Evolutionary conservation across 2,888 invertebrate species (phyloP).

Genomic region (Cecidostiba fungosa): DNA sequence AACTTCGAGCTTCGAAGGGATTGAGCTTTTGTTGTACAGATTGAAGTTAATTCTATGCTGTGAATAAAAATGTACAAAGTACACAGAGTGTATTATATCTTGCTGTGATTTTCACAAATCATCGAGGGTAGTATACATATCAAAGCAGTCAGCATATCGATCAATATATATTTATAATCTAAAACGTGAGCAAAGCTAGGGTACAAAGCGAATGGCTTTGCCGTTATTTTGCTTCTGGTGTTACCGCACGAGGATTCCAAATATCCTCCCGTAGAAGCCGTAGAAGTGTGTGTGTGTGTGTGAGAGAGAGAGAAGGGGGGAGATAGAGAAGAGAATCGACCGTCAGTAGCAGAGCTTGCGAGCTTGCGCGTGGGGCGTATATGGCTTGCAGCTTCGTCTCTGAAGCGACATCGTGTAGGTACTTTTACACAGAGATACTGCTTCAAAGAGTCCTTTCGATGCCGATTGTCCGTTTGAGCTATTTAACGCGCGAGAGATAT

Average conservation of each 20-base stretch:
- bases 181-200: not conserved
- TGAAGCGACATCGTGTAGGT: no score
- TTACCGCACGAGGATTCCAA: slow-evolving; percentile 24
- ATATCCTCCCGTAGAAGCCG: slow-evolving; percentile 28
- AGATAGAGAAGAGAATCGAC: slow-evolving; percentile 3
- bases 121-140: not conserved
- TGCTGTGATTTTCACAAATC: no score
- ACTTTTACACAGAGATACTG: not conserved
- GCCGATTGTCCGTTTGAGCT: slow-evolving; percentile 13
- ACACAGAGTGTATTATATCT: no score
- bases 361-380: not conserved
- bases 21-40: slow-evolving; percentile 73
- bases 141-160: not conserved
- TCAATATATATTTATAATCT: not conserved
- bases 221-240: slow-evolving; percentile 38
- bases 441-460: slow-evolving; percentile 12
- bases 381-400: not conserved
- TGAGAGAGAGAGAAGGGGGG: not conserved
- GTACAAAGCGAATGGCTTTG: slow-evolving; percentile 27
- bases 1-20: slow-evolving; percentile 85
- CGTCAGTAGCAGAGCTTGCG: slow-evolving; percentile 15
- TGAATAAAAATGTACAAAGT: not conserved
- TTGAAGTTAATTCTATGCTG: slow-evolving; percentile 55
- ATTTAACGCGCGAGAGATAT: slow-evolving; percentile 38
- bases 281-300: not conserved